These are phyloP conservation scores for Rhinoptilus africanus DNA, from an alignment of 2,113 vertebrate genomes.

Conservation along the genomic window DNA sequence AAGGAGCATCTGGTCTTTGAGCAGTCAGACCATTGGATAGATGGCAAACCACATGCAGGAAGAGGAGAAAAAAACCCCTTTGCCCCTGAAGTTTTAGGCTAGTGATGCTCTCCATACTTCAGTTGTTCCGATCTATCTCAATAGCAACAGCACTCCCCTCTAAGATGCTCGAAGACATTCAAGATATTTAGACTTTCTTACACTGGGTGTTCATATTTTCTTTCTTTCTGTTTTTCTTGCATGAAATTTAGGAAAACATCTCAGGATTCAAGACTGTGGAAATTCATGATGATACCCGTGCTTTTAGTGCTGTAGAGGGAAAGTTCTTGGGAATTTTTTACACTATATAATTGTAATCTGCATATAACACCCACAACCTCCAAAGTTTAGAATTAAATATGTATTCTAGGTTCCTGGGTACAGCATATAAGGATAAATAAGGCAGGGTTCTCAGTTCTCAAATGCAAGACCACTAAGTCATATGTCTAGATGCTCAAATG, in stretches of 20 bases:
- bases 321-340: not conserved
- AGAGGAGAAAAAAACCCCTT: not conserved
- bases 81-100: not conserved
- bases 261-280: not conserved
- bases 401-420: not conserved
- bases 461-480: not conserved
- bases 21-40: not conserved
- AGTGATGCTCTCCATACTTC: not conserved
- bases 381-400: not conserved
- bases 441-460: not conserved
- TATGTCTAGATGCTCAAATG: not conserved
- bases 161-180: not conserved
- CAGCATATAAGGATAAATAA: not conserved
- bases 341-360: not conserved
- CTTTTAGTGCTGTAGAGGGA: not conserved
- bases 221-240: not conserved
- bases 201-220: not conserved
- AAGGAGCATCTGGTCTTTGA: not conserved
- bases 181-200: not conserved
- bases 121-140: not conserved
- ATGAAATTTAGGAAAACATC: not conserved
- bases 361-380: not conserved
- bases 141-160: not conserved
- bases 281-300: not conserved
- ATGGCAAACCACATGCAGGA: not conserved